phyloP scores from a whole-genome alignment of 2,888 invertebrate genomes.

The Drosophila demipolita region DNA sequence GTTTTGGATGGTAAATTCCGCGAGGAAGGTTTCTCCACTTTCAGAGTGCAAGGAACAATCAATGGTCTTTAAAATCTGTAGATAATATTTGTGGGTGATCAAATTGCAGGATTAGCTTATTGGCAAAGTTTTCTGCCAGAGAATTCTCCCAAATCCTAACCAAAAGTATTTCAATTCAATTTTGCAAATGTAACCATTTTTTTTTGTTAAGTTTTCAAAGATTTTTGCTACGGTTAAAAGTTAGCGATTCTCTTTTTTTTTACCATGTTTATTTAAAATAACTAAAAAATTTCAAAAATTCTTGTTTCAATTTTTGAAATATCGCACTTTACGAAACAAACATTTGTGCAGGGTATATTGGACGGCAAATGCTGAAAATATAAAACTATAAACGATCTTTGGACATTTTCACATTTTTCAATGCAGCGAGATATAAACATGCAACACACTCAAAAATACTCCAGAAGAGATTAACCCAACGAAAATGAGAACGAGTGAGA shows the following conservation, averaged over 20 bases:
- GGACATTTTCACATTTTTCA: conserved; percentile 12
- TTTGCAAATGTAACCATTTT: neutral
- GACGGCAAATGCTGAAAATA: conserved; percentile 8
- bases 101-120: neutral
- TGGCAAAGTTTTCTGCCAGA: neutral
- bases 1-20: neutral
- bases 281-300: neutral
- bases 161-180: neutral
- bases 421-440: conserved; percentile 29
- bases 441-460: conserved; percentile 25
- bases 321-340: neutral
- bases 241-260: neutral
- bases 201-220: neutral
- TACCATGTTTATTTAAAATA: neutral
- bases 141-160: neutral
- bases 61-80: neutral
- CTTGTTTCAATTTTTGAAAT: neutral
- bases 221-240: neutral
- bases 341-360: neutral
- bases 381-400: conserved; percentile 10
- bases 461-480: neutral
- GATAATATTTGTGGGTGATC: neutral
- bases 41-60: neutral
- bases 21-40: neutral
- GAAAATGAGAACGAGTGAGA: neutral